A percentile compares a stretch with the other conserved stretches of the same genome.
phyloP scores from a whole-genome alignment of 2,888 invertebrate genomes.

The Siphlonurus alternatus region DNA sequence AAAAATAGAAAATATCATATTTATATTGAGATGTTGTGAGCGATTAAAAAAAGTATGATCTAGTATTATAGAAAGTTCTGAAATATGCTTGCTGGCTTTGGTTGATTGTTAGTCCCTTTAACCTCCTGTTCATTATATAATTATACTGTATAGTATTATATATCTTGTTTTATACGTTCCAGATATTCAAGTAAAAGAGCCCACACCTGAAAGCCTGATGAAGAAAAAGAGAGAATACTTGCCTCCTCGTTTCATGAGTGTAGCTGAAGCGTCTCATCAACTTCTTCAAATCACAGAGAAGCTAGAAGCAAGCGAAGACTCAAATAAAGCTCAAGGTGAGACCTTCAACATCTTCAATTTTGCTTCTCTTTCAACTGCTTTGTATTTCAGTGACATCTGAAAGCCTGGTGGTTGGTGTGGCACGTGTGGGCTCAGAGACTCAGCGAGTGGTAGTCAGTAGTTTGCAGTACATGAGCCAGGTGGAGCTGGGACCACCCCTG shows the following conservation, averaged over 20 bases:
- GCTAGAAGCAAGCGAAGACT: slow-evolving; percentile 20
- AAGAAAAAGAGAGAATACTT: slow-evolving; percentile 80
- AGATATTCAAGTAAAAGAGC: slow-evolving; percentile 98
- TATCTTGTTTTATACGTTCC: too few relatives aligned
- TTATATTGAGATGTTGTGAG: too few relatives aligned
- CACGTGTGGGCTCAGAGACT: slow-evolving; percentile 68
- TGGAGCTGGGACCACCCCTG: slow-evolving; percentile 72
- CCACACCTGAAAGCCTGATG: slow-evolving; percentile 81
- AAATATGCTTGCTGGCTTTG: too few relatives aligned
- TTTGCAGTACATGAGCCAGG: slow-evolving; percentile 50
- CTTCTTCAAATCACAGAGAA: slow-evolving; percentile 55
- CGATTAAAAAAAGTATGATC: too few relatives aligned
- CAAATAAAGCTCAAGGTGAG: neutral
- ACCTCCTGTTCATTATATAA: too few relatives aligned
- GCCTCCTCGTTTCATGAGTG: slow-evolving; percentile 88
- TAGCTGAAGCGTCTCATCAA: slow-evolving; percentile 71
- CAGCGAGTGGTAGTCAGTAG: slow-evolving; percentile 62
- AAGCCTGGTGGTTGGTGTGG: slow-evolving; percentile 67
- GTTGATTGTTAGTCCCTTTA: too few relatives aligned
- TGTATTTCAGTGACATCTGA: slow-evolving; percentile 19
- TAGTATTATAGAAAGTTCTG: too few relatives aligned
- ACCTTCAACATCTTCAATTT: neutral
- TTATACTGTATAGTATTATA: too few relatives aligned
- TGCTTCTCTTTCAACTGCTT: neutral
- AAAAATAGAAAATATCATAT: neutral